Evolutionary conservation across 2,113 vertebrate species (phyloP).

Genomic region (Engraulis encrasicolus): DNA sequence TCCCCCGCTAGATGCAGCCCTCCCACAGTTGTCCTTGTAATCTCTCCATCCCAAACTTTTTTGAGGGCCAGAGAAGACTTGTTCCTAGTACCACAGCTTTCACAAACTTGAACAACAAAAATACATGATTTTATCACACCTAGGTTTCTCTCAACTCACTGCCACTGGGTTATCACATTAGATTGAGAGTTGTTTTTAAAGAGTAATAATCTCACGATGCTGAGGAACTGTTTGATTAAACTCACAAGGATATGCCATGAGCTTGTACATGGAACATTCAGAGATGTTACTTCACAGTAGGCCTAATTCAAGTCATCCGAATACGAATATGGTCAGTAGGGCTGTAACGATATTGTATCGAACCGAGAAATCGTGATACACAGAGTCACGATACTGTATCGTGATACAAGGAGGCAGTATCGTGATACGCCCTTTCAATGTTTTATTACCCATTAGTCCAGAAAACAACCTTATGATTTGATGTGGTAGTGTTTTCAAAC

Average conservation of each 20-base stretch:
- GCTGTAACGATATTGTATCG: too few relatives aligned
- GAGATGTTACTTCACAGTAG: neutral
- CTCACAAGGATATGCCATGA: neutral
- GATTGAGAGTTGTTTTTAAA: too few relatives aligned
- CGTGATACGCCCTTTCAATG: too few relatives aligned
- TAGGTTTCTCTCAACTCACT: neutral
- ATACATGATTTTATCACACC: neutral
- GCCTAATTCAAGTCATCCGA: neutral
- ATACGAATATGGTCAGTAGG: neutral
- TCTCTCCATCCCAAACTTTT: constrained; percentile 21
- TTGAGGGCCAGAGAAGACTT: neutral
- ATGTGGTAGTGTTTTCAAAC: too few relatives aligned
- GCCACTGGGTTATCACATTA: neutral
- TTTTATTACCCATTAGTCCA: too few relatives aligned
- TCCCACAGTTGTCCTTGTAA: neutral
- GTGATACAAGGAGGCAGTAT: too few relatives aligned
- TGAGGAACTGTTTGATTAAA: neutral
- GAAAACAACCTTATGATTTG: too few relatives aligned
- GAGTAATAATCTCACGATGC: too few relatives aligned
- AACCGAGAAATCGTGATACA: too few relatives aligned
- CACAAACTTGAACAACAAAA: neutral
- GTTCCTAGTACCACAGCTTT: neutral
- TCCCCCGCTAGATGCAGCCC: constrained; percentile 56
- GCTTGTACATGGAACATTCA: neutral
- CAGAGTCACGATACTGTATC: too few relatives aligned